Base-by-base conservation (phyloP, 2,113 vertebrate species). In the Tragelaphus strepsiceros region DNA sequence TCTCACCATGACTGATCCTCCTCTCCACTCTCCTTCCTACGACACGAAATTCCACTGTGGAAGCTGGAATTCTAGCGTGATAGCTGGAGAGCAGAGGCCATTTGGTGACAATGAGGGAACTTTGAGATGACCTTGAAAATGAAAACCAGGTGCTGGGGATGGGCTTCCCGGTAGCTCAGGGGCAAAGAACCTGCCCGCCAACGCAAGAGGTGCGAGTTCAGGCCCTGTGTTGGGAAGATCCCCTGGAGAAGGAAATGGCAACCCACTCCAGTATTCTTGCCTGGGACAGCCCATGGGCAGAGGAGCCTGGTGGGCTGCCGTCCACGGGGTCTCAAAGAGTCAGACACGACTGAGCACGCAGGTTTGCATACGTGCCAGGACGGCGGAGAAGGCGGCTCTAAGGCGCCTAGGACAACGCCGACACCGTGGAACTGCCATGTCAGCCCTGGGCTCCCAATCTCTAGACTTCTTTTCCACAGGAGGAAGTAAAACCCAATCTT, bases 341-440 rank as follows among this genome's bases (percentile, higher is more conserved):
- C 2, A 32, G 16, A 8, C 64, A n/a, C 7, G 4, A n/a, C 16
- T n/a, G 32, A 19, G 32, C 15, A 0, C 16, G 4, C 30, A n/a
- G 32, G 4, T 8, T 5, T 5, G 32, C 16, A 4, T 5, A 3
- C 2, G 1, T 19, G 64, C 32, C 10, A n/a, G 32, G 64, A 10
- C 8, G 5, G 19, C 24, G 19, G n/a, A 3, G 49, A 32, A 43
- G 58, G 39, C 19, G 35, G 77, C 16, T 51, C 22, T 30, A 21
- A 12, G 80, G 49, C 46, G 43, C 30, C 77, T 14, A 46, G 13
- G 13, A 17, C 51, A 6, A 5, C 15, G 1, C 6, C 12, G 49
- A 24, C 35, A 7, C n/a, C 6, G 4, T 39, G 77, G 30, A 32
- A 1, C 6, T 64, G 16, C 19, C 0, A 0, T 0, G 16, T 28